Evolutionary conservation across 2,113 vertebrate species (phyloP), one percentile per base, ranked within the genome.

Genomic region (Ellobius talpinus): DNA sequence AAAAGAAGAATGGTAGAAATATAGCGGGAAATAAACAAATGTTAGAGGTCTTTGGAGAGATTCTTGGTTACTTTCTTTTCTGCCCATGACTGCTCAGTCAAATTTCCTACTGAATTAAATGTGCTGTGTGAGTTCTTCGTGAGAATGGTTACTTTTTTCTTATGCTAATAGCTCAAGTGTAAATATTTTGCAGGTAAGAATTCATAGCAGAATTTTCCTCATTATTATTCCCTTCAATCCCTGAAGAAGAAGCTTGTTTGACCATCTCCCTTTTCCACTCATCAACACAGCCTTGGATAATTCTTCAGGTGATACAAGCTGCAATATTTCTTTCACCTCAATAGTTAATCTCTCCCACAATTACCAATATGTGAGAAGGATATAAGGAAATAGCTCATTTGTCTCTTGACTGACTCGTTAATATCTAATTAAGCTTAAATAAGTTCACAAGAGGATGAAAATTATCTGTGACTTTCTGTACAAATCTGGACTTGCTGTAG

Each of bases 21-120:
- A 91, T 0, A 24, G 74, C 42, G 68, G 33, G 50, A 91, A 47
- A 79, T 52, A 17, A 81, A 42, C 0, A 91, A 72, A 97, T 47
- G 11, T 84, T 16, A 86, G 42, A 91, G 42, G 39, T 70, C 9
- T 12, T 12, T 87, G 45, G 7, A 31, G 29, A 39, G 29, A 39
- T 65, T 10, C 42, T 87, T 58, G 52, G 39, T 77, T 79, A 42
- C 26, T 77, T 93, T 93, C 66, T 95, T 93, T 93, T 87, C n/a
- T 68, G 5, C 23, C 50, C 45, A 13, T 73, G 47, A 79, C 89
- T 12, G 61, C 7, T 42, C 12, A 58, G 61, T 4, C 33, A 26
- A 2, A 73, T 88, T 93, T 42, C 33, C 50, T 47, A 19, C 7
- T 77, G 29, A 92, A 61, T 63, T 87, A 86, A 93, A 66, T 7